Percentiles rank a stretch among this genome's conserved stretches.
These are phyloP conservation scores for Atractosteus spatula DNA, from an alignment of 2,113 vertebrate species.

Conservation along the genomic window DNA sequence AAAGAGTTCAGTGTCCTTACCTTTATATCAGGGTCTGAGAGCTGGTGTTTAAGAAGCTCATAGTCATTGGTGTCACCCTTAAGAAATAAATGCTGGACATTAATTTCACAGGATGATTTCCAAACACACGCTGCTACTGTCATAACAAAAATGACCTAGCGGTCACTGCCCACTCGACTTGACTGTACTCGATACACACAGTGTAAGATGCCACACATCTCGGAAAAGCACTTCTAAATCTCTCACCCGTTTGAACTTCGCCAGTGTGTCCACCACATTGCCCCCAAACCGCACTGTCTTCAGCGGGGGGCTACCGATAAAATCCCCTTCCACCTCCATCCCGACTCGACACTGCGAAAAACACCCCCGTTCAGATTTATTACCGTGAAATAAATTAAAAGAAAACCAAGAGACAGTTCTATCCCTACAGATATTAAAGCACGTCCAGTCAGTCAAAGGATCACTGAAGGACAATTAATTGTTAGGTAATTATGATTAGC, in stretches of 20 bases:
- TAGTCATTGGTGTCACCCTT: constrained; percentile 86
- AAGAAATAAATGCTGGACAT: background rate
- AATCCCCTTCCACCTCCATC: constrained; percentile 70
- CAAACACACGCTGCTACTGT: background rate
- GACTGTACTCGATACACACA: no score
- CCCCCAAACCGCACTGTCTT: constrained; percentile 91
- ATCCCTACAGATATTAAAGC: no score
- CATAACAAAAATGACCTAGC: no score
- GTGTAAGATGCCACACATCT: accelerated
- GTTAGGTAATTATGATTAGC: no score
- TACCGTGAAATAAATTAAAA: no score
- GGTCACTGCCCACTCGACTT: no score
- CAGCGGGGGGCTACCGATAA: constrained; percentile 73
- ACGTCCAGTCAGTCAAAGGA: no score
- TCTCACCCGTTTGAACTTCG: constrained; percentile 78
- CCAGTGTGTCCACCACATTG: constrained; percentile 73
- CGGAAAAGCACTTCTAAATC: background rate
- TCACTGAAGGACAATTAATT: no score
- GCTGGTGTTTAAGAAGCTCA: constrained; percentile 84
- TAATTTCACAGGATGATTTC: background rate
- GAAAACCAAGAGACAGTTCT: no score
- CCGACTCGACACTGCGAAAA: constrained; percentile 42
- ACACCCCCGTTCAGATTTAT: no score
- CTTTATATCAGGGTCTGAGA: constrained; percentile 93
- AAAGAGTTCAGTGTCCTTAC: constrained; percentile 49